Evolutionary conservation across 2,888 invertebrate genomes (phyloP), one percentile per base, ranked within the genome.

Genomic region (Drosophila emarginata): DNA sequence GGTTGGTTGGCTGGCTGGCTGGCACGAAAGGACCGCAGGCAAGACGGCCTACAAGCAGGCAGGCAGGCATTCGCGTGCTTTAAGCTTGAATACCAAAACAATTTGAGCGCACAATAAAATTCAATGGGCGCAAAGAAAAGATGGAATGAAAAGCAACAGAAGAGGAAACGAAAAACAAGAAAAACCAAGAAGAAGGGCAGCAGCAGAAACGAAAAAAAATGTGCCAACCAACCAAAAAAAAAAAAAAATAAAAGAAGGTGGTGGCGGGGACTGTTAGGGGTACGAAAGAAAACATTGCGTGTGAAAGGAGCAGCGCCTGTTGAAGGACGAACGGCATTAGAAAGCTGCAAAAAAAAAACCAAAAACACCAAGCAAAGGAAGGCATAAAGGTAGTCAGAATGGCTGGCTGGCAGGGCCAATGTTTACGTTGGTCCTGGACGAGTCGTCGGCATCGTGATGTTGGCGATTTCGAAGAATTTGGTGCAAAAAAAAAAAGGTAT

Each of bases 61-160:
- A 76, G 67, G 76, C 70, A 73, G 70, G 61, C 77, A 78, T 75
- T 85, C 74, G 83, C 86, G 83, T 87, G 88, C 88, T 87, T 85
- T 76, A 80, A 87, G 84, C 81, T 69, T 84, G 85, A 86, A 85
- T 85, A 85, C 86, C 83, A 87, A 84, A 84, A 85, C 88, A 84
- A 84, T 84, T 84, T 87, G 77, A 87, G 88, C 76, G 69, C 74
- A 84, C 88, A 84, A 87, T 85, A 80, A 87, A 87, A 85, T 82
- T 85, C 83, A 87, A 84, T 85, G 80, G 80, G 72, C 65, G 62
- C 72, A 69, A 67, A 54, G 65, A 79, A 74, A 45, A 45, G 45
- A 45, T 45, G 66, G 60, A 73, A 67, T 64, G 58, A 64, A 64
- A 58, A 40, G 61, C 67, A 54, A 45, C 64, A 72, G 64, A 15